Conservation (phyloP, 2,888 invertebrate species). For the Dryobotodes eremita region DNA sequence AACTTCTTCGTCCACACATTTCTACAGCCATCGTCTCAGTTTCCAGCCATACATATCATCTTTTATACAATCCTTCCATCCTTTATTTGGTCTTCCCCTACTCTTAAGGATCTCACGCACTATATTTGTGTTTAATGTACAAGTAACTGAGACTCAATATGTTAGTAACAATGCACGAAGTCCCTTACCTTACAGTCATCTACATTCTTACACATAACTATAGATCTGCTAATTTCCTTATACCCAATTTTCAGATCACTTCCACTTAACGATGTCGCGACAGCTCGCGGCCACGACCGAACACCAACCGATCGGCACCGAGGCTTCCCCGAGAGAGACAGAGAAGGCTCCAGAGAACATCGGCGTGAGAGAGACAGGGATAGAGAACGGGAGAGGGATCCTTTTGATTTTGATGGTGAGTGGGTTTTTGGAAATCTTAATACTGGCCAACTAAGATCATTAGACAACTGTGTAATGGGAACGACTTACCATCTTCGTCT, state of each 20-base stretch:
- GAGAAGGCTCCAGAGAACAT: constrained; percentile 82
- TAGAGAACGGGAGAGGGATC: constrained; percentile 75
- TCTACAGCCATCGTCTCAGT: no score
- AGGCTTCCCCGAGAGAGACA: constrained; percentile 82
- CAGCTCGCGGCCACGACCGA: constrained; percentile 85
- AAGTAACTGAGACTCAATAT: not conserved
- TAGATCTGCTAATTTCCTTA: not conserved
- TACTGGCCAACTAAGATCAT: not conserved
- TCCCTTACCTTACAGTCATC: not conserved
- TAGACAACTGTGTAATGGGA: no score
- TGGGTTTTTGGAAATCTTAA: not conserved
- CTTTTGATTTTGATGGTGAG: constrained; percentile 84
- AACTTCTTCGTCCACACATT: no score
- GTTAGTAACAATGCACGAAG: not conserved
- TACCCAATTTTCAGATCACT: constrained; percentile 80
- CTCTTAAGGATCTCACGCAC: not conserved
- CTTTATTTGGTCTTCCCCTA: not conserved
- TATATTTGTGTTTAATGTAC: not conserved
- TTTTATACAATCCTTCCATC: not conserved
- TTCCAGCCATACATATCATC: not conserved
- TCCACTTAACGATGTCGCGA: constrained; percentile 84
- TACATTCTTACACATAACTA: not conserved
- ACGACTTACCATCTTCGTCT: no score
- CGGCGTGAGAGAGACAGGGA: constrained; percentile 81
- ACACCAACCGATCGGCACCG: constrained; percentile 87